Base-by-base conservation (phyloP, 2,113 vertebrate species). In the Ceratotherium simum region DNA sequence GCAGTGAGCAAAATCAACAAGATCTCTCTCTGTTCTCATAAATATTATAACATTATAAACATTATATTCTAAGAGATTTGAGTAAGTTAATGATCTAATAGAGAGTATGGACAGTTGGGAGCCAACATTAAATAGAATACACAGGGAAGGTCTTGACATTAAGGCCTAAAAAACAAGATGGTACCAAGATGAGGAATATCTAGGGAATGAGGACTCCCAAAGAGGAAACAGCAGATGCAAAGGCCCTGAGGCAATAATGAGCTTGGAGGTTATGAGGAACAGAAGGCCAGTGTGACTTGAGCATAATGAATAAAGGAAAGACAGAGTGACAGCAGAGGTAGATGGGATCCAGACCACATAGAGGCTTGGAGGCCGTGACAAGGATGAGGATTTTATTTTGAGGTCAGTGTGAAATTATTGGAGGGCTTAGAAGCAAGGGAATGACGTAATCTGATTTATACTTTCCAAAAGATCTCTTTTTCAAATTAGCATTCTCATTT, bases 401-500 rank as follows among this genome's bases (percentile, higher is more conserved):
- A 76, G n/a, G 60, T 18, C 18, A 20, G 18, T 18, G 3, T 75
- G 17, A 64, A 80, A 64, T 64, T 72, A n/a, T 6, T 60, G 12
- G 51, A 42, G 51, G 21, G 21, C 33, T 46, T 36, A 60, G 65
- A 79, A 80, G 48, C 62, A 64, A 91, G 33, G 42, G 11, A 82
- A 65, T 18, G 16, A 51, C 29, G 13, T 21, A 6, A 79, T 69
- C 33, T 58, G 64, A 82, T 51, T 87, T 92, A 58, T n/a, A 12
- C 12, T 93, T 92, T 76, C 51, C 46, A 60, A 39, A 76, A 72
- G 46, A 80, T 64, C 11, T 64, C 39, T 64, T 14, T 92, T 64
- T 75, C 8, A 92, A 67, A 72, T 92, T 89, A 92, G 33, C 8
- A 23, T 93, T 73, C 79, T 92, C 64, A 82, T 80, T 90, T 83